Conservation (phyloP, 2,113 vertebrate genomes). For the Urocynchramus pylzowi region DNA sequence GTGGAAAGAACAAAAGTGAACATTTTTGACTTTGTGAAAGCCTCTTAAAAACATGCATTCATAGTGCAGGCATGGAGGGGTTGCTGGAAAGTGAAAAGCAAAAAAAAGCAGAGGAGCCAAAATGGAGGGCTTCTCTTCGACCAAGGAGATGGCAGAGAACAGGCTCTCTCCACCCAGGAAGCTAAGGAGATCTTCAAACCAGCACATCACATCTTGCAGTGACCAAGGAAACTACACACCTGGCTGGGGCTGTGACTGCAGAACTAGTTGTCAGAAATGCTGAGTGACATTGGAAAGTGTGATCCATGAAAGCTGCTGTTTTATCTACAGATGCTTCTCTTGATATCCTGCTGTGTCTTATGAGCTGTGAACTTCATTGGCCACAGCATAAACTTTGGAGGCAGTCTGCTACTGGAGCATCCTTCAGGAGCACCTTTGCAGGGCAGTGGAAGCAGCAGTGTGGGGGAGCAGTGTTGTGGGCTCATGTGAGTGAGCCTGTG, state of each 20-base stretch:
- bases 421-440: neutral
- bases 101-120: neutral
- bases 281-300: neutral
- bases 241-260: neutral
- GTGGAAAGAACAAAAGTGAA: neutral
- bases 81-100: neutral
- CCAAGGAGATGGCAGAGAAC: neutral
- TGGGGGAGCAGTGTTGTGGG: neutral
- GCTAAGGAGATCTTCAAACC: neutral
- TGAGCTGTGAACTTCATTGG: rapidly evolving
- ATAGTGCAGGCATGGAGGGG: neutral
- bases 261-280: neutral
- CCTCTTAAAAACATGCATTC: neutral
- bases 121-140: neutral
- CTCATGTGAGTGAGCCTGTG: neutral
- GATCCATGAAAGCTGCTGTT: neutral
- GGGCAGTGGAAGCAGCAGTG: neutral
- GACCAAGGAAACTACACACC: neutral
- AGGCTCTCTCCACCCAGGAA: neutral
- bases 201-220: neutral
- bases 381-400: neutral
- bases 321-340: neutral
- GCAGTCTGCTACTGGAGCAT: neutral
- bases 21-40: neutral
- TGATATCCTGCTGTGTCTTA: neutral